Evolutionary conservation across 2,888 invertebrate species (phyloP).

Genomic region (Ochropacha duplaris): DNA sequence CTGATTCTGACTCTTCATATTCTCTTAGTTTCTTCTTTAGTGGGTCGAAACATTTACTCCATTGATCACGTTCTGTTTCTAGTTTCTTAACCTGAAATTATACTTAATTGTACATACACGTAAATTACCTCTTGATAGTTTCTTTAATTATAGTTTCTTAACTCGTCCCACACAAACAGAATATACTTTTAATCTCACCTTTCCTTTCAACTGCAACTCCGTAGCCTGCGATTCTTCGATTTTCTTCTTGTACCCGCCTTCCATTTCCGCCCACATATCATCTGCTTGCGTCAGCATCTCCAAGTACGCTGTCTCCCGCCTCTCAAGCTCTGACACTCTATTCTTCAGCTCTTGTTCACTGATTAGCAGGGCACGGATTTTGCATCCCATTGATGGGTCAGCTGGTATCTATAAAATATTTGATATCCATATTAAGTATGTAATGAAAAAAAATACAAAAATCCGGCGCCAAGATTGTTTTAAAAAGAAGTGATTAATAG

Average conservation of each 20-base stretch:
- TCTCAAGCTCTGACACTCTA: constrained; percentile 84
- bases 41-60: constrained; percentile 77
- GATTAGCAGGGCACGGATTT: constrained; percentile 68
- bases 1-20: constrained; percentile 82
- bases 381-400: constrained; percentile 47
- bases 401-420: constrained; percentile 51
- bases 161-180: no score
- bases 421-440: no score
- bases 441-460: background rate
- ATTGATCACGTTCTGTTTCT: constrained; percentile 72
- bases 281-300: constrained; percentile 88
- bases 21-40: constrained; percentile 81
- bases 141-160: no score
- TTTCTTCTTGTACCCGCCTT: constrained; percentile 84
- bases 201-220: constrained; percentile 76
- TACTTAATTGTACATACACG: background rate
- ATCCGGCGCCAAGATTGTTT: background rate
- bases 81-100: constrained; percentile 57
- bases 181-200: constrained; percentile 51
- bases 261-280: constrained; percentile 87
- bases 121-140: background rate
- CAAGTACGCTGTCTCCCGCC: constrained; percentile 86
- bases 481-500: background rate
- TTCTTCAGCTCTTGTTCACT: constrained; percentile 84
- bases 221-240: constrained; percentile 76